Base-by-base conservation (phyloP, 2,113 vertebrate genomes). In the Otus sunia region DNA sequence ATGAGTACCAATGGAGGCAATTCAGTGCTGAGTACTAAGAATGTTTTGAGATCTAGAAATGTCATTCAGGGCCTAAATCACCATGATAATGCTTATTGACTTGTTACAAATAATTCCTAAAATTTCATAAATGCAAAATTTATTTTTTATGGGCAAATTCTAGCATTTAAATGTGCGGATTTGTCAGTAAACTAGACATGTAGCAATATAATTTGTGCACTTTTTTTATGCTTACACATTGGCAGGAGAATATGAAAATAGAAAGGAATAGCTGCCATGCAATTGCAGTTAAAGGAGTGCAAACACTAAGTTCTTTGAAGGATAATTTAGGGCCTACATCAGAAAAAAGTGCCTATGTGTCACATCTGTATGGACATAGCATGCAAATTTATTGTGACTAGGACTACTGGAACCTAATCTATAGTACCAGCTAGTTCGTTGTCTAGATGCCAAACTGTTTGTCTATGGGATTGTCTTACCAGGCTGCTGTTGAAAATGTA, bases 1-100 rank as follows among this genome's bases (percentile, higher is more conserved):
- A 23, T 19, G 12, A 39, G 41, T 50, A 39, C 41, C 37, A 41
- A 1, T 2, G 19, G 17, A n/a, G 21, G 1, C 3, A 2, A 14
- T 26, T 9, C 37, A 22, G 21, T 10, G 30, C 14, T 34, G 50
- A 74, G 15, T 17, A 12, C 10, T 30, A 32, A 34, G 60, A 52
- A 25, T 50, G 7, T 34, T 63, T 27, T 36, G 49, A 82, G 37
- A 12, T 58, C 32, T 75, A 37, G 32, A 92, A 62, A 59, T 29
- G 13, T 36, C 20, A 25, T 26, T 41, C 9, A 3, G 37, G 29
- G 25, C 26, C 32, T 13, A 49, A 41, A 16, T 64, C 50, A 47
- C 37, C 58, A 25, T 39, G 37, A 3, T 41, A 59, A 37, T n/a
- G 32, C 22, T 67, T 32, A 11, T 18, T 41, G 43, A 18, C 29